These are phyloP conservation scores for Meteorus cinctellus DNA, from an alignment of 2,888 invertebrate genomes.

Conservation along the genomic window DNA sequence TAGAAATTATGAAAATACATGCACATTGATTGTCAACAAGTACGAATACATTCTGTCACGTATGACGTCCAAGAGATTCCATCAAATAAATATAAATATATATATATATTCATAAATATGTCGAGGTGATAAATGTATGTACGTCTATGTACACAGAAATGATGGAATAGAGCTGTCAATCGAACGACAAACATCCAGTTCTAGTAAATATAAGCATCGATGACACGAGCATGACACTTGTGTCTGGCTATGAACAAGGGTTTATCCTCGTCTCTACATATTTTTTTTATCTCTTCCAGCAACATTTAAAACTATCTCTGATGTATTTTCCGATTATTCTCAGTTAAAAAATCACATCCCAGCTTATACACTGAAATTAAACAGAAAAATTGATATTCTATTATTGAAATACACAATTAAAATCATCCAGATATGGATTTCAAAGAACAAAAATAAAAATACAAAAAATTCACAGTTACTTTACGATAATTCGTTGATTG, in stretches of 20 bases:
- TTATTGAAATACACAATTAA: no score
- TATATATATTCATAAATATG: neutral
- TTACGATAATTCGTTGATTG: neutral
- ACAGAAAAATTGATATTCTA: no score
- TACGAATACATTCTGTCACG: neutral
- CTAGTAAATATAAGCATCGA: slow-evolving; percentile 30
- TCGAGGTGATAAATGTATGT: neutral
- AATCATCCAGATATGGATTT: neutral
- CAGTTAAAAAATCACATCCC: slow-evolving; percentile 4
- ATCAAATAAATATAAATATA: no score
- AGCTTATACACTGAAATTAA: no score
- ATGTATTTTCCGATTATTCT: slow-evolving; percentile 27
- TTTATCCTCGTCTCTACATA: neutral
- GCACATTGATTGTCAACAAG: neutral
- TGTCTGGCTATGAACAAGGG: slow-evolving; percentile 25
- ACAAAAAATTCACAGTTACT: neutral
- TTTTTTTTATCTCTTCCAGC: neutral
- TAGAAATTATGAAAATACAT: neutral
- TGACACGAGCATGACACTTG: slow-evolving; percentile 43
- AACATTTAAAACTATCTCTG: slow-evolving; percentile 11
- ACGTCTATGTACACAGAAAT: neutral
- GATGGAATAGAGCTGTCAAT: slow-evolving; percentile 15
- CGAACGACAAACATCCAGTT: slow-evolving; percentile 25
- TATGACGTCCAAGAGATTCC: neutral
- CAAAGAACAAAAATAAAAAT: neutral